phyloP scores from a whole-genome alignment of 2,888 invertebrate genomes.

The Tenthredo distinguenda region DNA sequence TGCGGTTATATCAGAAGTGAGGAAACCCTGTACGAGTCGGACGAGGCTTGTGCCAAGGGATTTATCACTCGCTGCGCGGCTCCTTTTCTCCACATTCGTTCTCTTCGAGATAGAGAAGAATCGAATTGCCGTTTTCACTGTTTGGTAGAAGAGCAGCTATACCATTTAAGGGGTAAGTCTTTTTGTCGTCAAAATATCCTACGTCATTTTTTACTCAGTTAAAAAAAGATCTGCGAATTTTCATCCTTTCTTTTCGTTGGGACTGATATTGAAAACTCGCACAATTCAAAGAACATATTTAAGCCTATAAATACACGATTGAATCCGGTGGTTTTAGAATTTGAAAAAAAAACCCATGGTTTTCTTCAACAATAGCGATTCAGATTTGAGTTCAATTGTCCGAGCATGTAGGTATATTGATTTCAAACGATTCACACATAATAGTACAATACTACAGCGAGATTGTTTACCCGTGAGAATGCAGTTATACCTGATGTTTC shows the following conservation, averaged over 20 bases:
- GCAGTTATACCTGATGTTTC: neutral
- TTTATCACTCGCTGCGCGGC: neutral
- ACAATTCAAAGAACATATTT: too few relatives aligned
- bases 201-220: too few relatives aligned
- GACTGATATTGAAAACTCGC: too few relatives aligned
- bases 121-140: neutral
- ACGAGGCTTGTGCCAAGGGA: neutral
- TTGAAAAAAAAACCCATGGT: too few relatives aligned
- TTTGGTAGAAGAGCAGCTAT: neutral
- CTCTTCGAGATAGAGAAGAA: neutral
- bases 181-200: neutral
- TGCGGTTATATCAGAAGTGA: neutral
- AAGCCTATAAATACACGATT: too few relatives aligned
- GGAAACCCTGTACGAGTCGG: neutral
- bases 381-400: too few relatives aligned
- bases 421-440: neutral
- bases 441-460: neutral
- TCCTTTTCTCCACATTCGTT: neutral
- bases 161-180: neutral
- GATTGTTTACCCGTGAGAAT: slow-evolving; percentile 8
- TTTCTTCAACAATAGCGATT: too few relatives aligned
- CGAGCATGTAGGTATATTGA: neutral
- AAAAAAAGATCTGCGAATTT: neutral
- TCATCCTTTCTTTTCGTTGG: neutral
- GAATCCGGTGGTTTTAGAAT: too few relatives aligned